A percentile compares a stretch with the other conserved stretches of the same genome.
Evolutionary conservation across 2,797 vertebrate genomes (phyloP).

Genomic region (Aldrovandia affinis): DNA sequence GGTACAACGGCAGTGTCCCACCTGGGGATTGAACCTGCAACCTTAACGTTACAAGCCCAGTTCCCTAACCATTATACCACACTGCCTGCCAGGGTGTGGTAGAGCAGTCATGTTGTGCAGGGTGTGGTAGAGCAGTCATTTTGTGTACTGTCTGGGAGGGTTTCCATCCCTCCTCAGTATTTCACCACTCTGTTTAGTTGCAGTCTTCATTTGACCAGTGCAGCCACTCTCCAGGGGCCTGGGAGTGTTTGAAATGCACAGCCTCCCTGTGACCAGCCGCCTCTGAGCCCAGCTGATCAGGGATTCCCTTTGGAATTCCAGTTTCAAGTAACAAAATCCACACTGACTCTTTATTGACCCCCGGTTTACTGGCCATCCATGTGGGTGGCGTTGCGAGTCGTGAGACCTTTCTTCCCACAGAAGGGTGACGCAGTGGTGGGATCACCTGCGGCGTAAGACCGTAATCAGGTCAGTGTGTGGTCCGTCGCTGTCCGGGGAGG

Average conservation of each 20-base stretch:
- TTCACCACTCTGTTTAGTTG: neutral
- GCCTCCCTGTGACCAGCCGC: neutral
- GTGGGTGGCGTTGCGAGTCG: neutral
- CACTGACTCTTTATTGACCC: neutral
- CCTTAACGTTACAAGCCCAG: too few species aligned
- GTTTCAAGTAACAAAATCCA: neutral
- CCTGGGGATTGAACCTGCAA: too few species aligned
- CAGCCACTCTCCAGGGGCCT: neutral
- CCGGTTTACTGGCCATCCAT: neutral
- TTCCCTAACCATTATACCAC: too few species aligned
- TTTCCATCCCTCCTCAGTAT: neutral
- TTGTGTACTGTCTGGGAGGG: neutral
- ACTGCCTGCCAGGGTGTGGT: too few species aligned
- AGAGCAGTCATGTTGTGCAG: neutral
- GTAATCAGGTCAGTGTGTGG: too few species aligned
- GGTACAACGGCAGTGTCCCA: too few species aligned
- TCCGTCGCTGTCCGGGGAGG: too few species aligned
- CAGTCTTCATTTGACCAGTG: neutral
- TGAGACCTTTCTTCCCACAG: neutral
- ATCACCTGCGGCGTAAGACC: neutral
- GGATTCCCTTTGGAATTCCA: neutral
- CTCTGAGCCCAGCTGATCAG: neutral
- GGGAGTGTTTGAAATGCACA: neutral
- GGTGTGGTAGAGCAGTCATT: neutral
- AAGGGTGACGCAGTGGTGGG: neutral